Percentiles rank a stretch among this genome's conserved stretches.
Evolutionary conservation across 2,797 vertebrate species (phyloP).

Genomic region (Salmo trutta): DNA sequence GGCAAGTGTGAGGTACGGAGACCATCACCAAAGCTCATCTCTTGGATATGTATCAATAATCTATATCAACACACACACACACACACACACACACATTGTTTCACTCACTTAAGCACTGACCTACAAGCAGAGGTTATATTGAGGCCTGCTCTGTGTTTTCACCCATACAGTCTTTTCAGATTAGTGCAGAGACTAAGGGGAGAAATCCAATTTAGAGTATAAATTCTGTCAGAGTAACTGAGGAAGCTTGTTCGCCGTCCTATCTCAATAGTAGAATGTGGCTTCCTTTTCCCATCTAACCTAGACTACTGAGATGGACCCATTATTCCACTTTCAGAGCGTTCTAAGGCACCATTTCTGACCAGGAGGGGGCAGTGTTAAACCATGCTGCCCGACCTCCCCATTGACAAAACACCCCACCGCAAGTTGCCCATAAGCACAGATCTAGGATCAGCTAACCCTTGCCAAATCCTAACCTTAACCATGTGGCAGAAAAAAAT

Average conservation of each 20-base stretch:
- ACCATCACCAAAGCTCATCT: no score
- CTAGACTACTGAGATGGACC: neutral
- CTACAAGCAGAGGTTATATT: neutral
- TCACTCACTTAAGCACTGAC: no score
- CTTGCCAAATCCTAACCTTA: neutral
- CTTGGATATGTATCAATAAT: no score
- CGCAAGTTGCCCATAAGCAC: neutral
- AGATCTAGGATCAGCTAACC: neutral
- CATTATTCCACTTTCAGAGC: neutral
- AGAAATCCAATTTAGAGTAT: neutral
- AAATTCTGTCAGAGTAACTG: neutral
- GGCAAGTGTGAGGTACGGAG: conserved; percentile 88
- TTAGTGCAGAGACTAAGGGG: neutral
- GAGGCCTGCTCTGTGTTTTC: no score
- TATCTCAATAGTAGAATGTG: neutral
- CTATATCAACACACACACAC: no score
- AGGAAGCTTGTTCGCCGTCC: neutral
- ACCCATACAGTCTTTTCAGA: neutral
- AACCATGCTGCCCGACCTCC: neutral
- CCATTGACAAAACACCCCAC: neutral
- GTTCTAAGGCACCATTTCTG: neutral
- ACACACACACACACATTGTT: no score
- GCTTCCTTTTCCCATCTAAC: no score
- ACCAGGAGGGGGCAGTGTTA: conserved; percentile 59
- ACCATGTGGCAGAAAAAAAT: neutral